phyloP scores from a whole-genome alignment of 2,113 vertebrate species.

The Plestiodon gilberti region DNA sequence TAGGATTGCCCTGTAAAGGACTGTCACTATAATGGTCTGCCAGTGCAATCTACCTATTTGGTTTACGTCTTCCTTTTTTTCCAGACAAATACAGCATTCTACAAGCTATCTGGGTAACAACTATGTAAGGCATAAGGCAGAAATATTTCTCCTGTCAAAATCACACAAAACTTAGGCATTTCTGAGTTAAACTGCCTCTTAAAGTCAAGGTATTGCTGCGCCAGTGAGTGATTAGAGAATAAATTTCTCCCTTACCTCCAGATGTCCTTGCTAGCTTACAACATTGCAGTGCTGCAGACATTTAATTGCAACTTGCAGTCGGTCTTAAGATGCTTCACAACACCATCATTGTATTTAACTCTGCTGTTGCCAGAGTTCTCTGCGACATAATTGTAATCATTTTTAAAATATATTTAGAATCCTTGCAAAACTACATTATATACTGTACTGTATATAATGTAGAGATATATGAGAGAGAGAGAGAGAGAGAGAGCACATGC shows the following conservation, averaged over 20 bases:
- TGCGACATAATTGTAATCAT: not conserved
- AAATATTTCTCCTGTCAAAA: conserved; percentile 26
- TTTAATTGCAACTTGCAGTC: conserved; percentile 15
- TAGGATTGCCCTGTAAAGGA: too few relatives aligned
- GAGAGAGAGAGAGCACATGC: not conserved
- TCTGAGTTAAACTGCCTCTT: conserved; percentile 24
- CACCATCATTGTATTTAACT: conserved; percentile 23
- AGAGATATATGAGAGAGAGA: too few relatives aligned
- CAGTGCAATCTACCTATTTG: not conserved
- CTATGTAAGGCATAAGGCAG: not conserved
- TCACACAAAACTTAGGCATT: not conserved
- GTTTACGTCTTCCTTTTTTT: not conserved
- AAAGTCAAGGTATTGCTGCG: conserved; percentile 40
- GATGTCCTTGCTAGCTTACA: conserved; percentile 42
- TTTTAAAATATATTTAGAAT: not conserved
- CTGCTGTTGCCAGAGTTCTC: conserved; percentile 24
- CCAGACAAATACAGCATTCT: not conserved
- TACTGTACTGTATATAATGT: too few relatives aligned
- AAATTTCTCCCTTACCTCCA: conserved; percentile 62
- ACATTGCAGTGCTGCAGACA: conserved; percentile 32
- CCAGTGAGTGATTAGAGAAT: conserved; percentile 41
- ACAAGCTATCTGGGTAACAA: not conserved
- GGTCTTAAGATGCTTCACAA: not conserved
- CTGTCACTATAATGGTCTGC: not conserved
- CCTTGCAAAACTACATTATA: not conserved